Evolutionary conservation across 2,888 invertebrate species (phyloP), one percentile per base, ranked within the genome.

Genomic region (Gibbula magus): DNA sequence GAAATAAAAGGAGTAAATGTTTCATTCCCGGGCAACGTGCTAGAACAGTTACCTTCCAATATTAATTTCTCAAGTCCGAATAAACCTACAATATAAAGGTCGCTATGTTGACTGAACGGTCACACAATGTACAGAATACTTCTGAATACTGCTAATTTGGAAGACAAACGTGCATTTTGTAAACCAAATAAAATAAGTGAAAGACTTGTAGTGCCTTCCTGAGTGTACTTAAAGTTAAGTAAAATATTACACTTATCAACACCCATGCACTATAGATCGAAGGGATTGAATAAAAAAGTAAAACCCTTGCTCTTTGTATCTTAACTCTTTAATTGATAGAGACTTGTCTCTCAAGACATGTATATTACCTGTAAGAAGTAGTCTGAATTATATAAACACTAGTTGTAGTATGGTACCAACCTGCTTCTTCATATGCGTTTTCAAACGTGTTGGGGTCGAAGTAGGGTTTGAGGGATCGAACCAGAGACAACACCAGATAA

Each of bases 401-500:
- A 18, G 8, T 16, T 25, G 61, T 8, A 10, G n/a, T 1, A 45
- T 45, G 5, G 8, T 45, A 10, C 79, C 79, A 79, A 89, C 89
- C 89, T 80, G 70, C 20, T 35, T 83, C 79, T 70, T 87, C 85
- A 10, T 84, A 82, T 20, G 87, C 77, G 13, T 45, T 45, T 35
- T 87, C 85, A 80, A 89, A 90, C 20, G 87, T 85, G 53, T 81
- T 86, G 52, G 84, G 84, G 74, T 89, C 89, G 81, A 89, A 90
- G 79, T 87, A 89, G 18, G 85, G 87, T 79, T 87, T 86, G 81
- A 91, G 83, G 5, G 89, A 87, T 22, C 88, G 82, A 8, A 87
- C 84, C 39, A 89, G 78, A 32, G 85, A 83, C 29, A 89, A 74
- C n/a, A 86, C 79, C 35, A 91, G 75, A 78, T 90, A 89, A 74